Evolutionary conservation across 2,888 invertebrate species (phyloP).

Genomic region (Listrodromus nycthemerus): DNA sequence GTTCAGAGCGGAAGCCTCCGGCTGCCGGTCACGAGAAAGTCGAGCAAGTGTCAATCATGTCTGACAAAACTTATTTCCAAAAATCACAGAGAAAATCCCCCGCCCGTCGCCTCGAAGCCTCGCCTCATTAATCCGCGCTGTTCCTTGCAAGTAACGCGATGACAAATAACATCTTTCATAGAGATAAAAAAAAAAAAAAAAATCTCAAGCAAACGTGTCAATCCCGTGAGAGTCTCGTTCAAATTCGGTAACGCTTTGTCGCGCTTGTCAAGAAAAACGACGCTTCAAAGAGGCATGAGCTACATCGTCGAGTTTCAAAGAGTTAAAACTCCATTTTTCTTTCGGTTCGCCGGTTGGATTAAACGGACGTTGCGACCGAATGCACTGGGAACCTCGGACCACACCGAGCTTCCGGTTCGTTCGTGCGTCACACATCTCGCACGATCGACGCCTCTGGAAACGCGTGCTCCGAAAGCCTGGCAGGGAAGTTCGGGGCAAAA

Average conservation of each 20-base stretch:
- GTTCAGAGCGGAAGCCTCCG: background rate
- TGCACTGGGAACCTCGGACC: background rate
- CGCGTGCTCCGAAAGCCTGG: conserved; percentile 26
- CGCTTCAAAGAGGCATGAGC: background rate
- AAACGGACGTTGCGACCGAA: background rate
- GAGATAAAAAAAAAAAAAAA: background rate
- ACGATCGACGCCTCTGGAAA: conserved; percentile 11
- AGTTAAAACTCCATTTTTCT: background rate
- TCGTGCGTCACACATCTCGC: conserved; percentile 39
- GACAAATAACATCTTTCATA: background rate
- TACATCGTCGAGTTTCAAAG: background rate
- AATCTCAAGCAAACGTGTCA: background rate
- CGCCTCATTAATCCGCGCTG: background rate
- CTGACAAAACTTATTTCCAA: background rate
- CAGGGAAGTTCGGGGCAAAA: too few species aligned
- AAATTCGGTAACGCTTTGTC: background rate
- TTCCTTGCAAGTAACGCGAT: background rate
- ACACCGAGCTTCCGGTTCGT: conserved; percentile 51
- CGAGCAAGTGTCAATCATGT: background rate
- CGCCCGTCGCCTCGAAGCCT: background rate
- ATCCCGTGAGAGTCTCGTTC: background rate
- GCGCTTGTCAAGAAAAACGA: background rate
- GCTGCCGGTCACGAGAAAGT: background rate
- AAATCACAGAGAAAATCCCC: background rate
- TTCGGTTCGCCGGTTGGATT: background rate